Conservation (phyloP, 64 coral and sea anemone genomes). For the Dendronephthya gigantea region DNA sequence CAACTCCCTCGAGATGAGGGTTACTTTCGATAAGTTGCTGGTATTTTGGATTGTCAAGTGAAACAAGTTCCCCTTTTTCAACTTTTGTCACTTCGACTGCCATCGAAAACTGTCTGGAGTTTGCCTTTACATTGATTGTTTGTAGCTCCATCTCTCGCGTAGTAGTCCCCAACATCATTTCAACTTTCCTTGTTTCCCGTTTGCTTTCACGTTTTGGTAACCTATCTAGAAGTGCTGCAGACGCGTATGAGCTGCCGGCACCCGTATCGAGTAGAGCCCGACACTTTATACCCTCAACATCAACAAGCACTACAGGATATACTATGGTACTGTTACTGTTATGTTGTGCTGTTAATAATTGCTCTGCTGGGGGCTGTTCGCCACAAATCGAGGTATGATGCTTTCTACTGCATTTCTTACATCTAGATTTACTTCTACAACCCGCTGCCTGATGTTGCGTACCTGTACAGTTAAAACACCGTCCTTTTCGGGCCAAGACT, state of each 20-base stretch:
- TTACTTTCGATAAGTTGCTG: too few relatives aligned
- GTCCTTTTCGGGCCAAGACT: conserved; percentile 1
- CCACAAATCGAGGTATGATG: conserved; percentile 30
- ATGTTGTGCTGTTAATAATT: too few relatives aligned
- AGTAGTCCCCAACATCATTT: neutral
- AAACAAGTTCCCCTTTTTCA: neutral
- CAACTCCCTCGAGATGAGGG: too few relatives aligned
- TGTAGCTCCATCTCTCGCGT: neutral
- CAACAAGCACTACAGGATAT: conserved; percentile 1
- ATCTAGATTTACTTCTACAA: conserved; percentile 2
- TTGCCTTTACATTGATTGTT: conserved; percentile 9
- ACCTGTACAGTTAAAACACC: conserved; percentile 42
- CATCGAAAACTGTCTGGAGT: neutral
- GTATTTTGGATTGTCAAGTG: too few relatives aligned
- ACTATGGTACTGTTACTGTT: too few relatives aligned
- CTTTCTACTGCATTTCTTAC: neutral
- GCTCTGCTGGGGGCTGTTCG: too few relatives aligned
- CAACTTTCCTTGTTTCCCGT: neutral
- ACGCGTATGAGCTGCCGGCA: conserved; percentile 11
- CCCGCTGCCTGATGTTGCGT: neutral
- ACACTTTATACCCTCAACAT: neutral
- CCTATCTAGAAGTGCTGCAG: neutral
- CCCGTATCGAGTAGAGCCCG: conserved; percentile 13
- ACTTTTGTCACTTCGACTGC: neutral
- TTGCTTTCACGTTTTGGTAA: neutral